Base-by-base conservation (phyloP, 2,888 invertebrate species). In the Heliothis peltigera region DNA sequence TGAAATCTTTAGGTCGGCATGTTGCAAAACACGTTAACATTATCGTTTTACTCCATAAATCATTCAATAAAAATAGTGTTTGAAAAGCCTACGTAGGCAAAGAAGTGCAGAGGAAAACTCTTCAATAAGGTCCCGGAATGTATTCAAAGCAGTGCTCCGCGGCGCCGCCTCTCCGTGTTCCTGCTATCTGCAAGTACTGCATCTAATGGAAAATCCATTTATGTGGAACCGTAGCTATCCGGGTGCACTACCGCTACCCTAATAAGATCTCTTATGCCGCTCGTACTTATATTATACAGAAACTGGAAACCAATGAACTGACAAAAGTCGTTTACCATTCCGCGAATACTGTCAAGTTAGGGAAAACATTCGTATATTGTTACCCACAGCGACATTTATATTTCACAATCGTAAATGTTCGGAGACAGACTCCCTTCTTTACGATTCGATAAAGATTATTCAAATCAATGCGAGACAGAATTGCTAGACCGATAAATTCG, bases 121-220 rank as follows among this genome's bases (percentile, higher is more conserved):
- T 76, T 80, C 78, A 55, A 79, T 77, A 81, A 82, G 77, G 68
- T 78, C 64, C 64, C 68, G 72, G 75, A 75, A 72, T 80, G 79
- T 82, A 85, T 86, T 82, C 81, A 79, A 73, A 79, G 65, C 75
- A 74, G 65, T 67, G 70, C 79, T 70, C 48, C 32, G 58, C 35
- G 56, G 60, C 58, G 43, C 56, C 76, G 71, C 46, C 49, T 57
- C 67, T 59, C 64, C 66, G 75, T 79, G 79, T 85, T 84, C 83
- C 83, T 84, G 81, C 77, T 76, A 73, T 80, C 66, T 62, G 77
- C 76, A 70, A 75, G 81, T 79, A 84, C 82, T 80, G 78, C 75
- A 82, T 83, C 84, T 86, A 88, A 91, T 90, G 86, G 87, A 87
- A 89, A 90, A 87, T 86, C 87, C 86, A 90, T 90, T 90, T 90